phyloP scores from a whole-genome alignment of 1,140 invertebrate genomes.

The Lepidurus couesii region DNA sequence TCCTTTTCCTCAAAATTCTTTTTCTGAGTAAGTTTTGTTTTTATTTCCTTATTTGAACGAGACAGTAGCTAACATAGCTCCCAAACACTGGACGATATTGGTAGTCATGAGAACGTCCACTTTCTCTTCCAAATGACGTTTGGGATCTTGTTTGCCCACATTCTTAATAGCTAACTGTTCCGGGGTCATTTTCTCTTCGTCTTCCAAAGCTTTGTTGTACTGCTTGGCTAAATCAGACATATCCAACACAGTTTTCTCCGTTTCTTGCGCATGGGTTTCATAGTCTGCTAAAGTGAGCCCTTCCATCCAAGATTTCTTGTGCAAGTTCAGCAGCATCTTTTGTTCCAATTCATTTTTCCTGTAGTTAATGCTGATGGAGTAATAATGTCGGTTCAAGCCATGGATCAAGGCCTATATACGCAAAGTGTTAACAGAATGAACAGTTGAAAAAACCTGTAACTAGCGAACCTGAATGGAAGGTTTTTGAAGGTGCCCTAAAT shows the following conservation, averaged over 20 bases:
- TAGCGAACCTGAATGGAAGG: constrained; percentile 80
- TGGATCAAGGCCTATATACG: constrained; percentile 84
- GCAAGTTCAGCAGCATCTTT: constrained; percentile 97
- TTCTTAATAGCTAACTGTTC: constrained; percentile 99
- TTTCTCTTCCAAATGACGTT: constrained; percentile 97
- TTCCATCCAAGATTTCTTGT: constrained; percentile 99
- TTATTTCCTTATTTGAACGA: constrained; percentile 68
- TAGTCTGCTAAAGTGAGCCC: constrained; percentile 92
- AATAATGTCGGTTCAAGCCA: constrained; percentile 97
- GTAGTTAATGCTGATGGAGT: constrained; percentile 99
- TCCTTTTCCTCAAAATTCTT: no score
- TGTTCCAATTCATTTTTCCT: constrained; percentile 98
- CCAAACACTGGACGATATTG: constrained; percentile 97
- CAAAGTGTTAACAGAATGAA: constrained; percentile 33
- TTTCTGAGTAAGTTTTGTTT: no score
- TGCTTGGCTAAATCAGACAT: constrained; percentile 97
- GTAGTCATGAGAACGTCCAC: constrained; percentile 95
- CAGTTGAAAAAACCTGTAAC: constrained; percentile 2
- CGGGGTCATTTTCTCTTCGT: constrained; percentile 99
- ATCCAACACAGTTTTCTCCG: constrained; percentile 87
- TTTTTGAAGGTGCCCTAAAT: constrained; percentile 96
- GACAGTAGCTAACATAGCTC: constrained; percentile 96
- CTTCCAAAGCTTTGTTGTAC: constrained; percentile 98
- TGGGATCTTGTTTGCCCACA: constrained; percentile 99
- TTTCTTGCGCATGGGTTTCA: constrained; percentile 83